Base-by-base conservation (phyloP, 2,797 vertebrate species). In the Melopsittacus undulatus region DNA sequence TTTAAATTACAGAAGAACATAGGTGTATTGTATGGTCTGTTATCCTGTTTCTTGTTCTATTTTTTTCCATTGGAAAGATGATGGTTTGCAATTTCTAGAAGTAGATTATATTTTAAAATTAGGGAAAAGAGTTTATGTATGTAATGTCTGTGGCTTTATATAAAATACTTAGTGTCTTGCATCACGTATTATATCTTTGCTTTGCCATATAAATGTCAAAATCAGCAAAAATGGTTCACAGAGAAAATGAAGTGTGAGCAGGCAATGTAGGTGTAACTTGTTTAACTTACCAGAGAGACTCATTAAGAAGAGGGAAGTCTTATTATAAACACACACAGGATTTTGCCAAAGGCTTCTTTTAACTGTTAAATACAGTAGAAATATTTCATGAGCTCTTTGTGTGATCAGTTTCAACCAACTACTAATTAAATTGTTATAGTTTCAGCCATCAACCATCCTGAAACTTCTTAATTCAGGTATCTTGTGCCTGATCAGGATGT, bases 91-190 rank as follows among this genome's bases (percentile, higher is more conserved):
- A 6, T 59, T 59, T 59, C 34, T 36, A 59, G 23, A 59, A 59
- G 57, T 59, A 26, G 57, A 34, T 57, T 36, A 59, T 59, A 59
- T 59, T 59, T 36, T 59, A 26, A 16, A 59, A 3, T 59, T 18
- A 36, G 90, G 92, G 61, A 96, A 93, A 96, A 95, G 48, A 92
- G 96, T 97, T 95, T 98, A 97, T 80, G 95, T 98, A 83, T 1
- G 6, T 59, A 12, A 73, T 66, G 18, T 57, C 46, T 90, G 45
- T 72, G 49, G 54, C n/a, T 81, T 80, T 29, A 29, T 57, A 43
- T 66, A 43, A 63, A 94, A 49, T 87, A 74, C 70, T 79, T 43
- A 75, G 30, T 52, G 40, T 38, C 38, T 90, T 85, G 27, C 48
- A 48, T 93, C 73, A 51, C 7, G 9, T 27, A 15, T 30, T 85